phyloP scores from a whole-genome alignment of 53 echinoderm and acorn worm genomes.

The Echinarachnius parma region DNA sequence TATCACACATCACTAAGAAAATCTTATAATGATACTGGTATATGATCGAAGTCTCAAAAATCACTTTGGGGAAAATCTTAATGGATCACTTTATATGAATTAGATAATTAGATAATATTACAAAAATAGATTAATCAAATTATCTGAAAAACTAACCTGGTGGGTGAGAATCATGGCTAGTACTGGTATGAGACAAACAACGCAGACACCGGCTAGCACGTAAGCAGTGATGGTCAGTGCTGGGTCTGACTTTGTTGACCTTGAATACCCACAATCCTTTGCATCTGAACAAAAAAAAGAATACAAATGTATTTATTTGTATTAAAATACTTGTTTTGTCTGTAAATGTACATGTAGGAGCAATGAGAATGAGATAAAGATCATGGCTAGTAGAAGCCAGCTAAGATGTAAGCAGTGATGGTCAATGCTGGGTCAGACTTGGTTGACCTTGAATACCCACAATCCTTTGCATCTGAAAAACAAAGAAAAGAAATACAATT shows the following conservation, averaged over 20 bases:
- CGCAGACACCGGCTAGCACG: conserved; percentile 68
- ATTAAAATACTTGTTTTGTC: neutral
- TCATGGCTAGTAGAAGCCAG: conserved; percentile 67
- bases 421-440: conserved; percentile 45
- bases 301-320: neutral
- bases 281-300: conserved; percentile 45
- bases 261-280: conserved; percentile 63
- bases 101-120: too few species aligned
- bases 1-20: too few species aligned
- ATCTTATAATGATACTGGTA: too few species aligned
- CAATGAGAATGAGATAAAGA: too few species aligned
- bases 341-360: neutral
- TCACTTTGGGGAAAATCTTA: too few species aligned
- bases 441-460: conserved; percentile 52
- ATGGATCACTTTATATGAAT: too few species aligned
- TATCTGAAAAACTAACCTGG: too few species aligned
- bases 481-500: conserved; percentile 7
- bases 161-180: conserved; percentile 38
- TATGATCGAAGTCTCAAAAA: too few species aligned
- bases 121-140: too few species aligned
- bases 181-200: conserved; percentile 70
- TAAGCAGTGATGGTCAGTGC: conserved; percentile 71
- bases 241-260: conserved; percentile 18
- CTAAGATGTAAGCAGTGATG: conserved; percentile 73
- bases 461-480: conserved; percentile 63